A percentile compares a stretch with the other conserved stretches of the same genome.
Conservation (phyloP, 2,113 vertebrate genomes). For the Donacobius atricapilla region DNA sequence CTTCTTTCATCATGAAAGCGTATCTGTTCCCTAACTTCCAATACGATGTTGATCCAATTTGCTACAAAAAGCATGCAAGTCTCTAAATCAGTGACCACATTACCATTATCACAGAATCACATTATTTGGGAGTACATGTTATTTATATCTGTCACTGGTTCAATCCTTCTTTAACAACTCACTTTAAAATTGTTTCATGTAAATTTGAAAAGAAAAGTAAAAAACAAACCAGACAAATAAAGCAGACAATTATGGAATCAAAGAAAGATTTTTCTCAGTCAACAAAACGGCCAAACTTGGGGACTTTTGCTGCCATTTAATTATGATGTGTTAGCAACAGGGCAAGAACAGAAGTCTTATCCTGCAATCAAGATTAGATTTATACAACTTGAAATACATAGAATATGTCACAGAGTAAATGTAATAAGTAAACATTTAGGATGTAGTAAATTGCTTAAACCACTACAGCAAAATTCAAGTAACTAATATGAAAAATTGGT, state of each 20-base stretch:
- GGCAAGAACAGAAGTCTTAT: neutral
- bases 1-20: neutral
- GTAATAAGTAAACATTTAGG: neutral
- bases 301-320: neutral
- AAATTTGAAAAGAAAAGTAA: neutral
- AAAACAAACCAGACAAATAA: neutral
- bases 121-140: neutral
- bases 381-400: neutral
- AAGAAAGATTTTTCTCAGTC: neutral
- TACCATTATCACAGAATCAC: neutral
- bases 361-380: neutral
- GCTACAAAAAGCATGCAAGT: neutral
- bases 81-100: neutral
- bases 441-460: neutral
- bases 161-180: neutral
- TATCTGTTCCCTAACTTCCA: neutral
- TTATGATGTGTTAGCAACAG: neutral
- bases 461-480: neutral
- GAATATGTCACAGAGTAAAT: neutral
- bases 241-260: neutral
- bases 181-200: neutral
- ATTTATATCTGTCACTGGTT: neutral
- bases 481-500: neutral
- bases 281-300: neutral
- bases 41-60: neutral